Conservation (phyloP, 2,113 vertebrate genomes). For the Rhizomys pruinosus region DNA sequence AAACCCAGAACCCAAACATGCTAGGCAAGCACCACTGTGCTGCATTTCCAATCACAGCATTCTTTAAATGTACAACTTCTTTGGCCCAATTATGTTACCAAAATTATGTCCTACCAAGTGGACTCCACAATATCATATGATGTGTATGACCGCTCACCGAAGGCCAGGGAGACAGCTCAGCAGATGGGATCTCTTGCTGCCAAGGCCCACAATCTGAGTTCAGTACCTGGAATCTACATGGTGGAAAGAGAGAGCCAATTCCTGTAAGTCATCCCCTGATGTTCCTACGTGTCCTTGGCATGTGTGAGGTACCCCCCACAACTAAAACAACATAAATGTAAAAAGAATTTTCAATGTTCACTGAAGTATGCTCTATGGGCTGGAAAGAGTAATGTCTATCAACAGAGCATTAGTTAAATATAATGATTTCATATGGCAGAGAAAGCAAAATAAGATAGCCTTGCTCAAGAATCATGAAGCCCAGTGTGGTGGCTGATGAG, state of each 20-base stretch:
- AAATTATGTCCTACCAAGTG: neutral
- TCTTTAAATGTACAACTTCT: neutral
- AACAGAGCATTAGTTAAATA: conserved; percentile 10
- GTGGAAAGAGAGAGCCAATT: neutral
- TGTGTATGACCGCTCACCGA: neutral
- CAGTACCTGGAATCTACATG: neutral
- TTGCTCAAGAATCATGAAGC: neutral
- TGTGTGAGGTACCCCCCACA: too few species aligned
- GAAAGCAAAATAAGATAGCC: neutral
- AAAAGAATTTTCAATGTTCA: neutral
- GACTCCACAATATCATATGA: conserved; percentile 1
- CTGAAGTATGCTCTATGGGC: conserved; percentile 5
- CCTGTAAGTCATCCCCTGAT: too few species aligned
- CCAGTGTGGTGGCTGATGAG: neutral
- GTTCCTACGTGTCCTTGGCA: neutral
- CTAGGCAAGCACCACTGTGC: neutral
- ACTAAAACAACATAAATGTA: neutral
- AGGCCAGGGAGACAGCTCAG: neutral
- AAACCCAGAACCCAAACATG: neutral
- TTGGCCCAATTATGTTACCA: neutral
- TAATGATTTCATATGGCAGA: neutral
- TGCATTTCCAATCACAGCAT: neutral
- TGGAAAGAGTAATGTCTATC: neutral
- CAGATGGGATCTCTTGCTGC: accelerated
- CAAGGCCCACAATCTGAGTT: neutral